These are phyloP conservation scores for Camponotus vicinus DNA, from an alignment of 1,140 invertebrate species.

Conservation along the genomic window DNA sequence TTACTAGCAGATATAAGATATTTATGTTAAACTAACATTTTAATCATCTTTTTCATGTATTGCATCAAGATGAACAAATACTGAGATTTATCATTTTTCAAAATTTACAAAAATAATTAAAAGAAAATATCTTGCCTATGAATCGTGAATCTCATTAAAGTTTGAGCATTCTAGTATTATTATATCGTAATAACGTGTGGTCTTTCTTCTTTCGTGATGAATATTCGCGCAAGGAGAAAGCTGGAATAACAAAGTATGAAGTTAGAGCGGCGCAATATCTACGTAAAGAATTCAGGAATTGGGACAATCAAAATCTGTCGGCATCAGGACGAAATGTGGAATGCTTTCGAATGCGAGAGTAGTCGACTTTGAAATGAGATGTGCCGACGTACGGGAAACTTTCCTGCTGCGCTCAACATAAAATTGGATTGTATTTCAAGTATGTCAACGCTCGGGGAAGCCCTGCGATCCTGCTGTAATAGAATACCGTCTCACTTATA, in stretches of 20 bases:
- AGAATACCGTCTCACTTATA: conserved; percentile 73
- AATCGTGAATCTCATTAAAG: not conserved
- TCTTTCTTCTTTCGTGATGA: not conserved
- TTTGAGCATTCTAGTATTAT: not conserved
- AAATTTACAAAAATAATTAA: not conserved
- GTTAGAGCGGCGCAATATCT: not conserved
- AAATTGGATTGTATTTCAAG: conserved; percentile 82
- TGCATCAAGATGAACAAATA: not conserved
- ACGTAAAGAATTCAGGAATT: conserved; percentile 22
- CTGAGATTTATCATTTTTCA: not conserved
- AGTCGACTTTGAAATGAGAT: conserved; percentile 50
- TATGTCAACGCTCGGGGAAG: conserved; percentile 78
- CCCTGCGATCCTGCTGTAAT: conserved; percentile 71
- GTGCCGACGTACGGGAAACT: conserved; percentile 28
- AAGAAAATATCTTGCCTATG: not conserved
- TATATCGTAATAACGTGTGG: not conserved
- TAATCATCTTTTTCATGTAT: too few relatives aligned
- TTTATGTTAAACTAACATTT: not conserved
- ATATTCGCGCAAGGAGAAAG: not conserved
- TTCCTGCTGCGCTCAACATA: conserved; percentile 65
- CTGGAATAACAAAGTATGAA: conserved; percentile 7
- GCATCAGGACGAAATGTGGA: conserved; percentile 5
- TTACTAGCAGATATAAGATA: not conserved
- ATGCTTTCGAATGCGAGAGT: conserved; percentile 51
- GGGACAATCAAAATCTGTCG: conserved; percentile 47